phyloP scores from a whole-genome alignment of 2,113 vertebrate genomes.

The Candoia aspera region DNA sequence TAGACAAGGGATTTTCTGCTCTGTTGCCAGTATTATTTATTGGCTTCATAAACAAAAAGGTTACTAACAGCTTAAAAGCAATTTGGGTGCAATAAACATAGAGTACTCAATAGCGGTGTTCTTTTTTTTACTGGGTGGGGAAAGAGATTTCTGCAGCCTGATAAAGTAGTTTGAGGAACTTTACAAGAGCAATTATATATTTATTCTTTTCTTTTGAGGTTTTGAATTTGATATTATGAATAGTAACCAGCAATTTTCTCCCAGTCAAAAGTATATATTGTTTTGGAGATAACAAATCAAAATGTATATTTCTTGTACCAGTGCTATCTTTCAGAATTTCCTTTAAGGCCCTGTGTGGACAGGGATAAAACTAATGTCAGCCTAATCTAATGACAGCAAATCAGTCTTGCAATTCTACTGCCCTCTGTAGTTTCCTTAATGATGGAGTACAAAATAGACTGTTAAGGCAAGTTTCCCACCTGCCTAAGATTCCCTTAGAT shows the following conservation, averaged over 20 bases:
- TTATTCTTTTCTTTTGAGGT: background rate
- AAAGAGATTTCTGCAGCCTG: background rate
- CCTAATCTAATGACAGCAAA: background rate
- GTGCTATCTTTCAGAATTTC: background rate
- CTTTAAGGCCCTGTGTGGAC: background rate
- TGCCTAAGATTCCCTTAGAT: too few species aligned
- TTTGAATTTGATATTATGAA: background rate
- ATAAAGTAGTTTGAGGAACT: background rate
- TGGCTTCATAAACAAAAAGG: conserved; percentile 16
- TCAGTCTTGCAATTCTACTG: background rate
- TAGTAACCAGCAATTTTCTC: background rate
- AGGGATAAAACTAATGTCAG: background rate
- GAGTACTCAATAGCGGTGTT: background rate
- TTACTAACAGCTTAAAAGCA: conserved; percentile 22
- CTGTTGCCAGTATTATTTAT: conserved; percentile 17
- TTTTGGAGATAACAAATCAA: background rate
- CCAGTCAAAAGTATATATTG: background rate
- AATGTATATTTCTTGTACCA: background rate
- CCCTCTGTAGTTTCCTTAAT: too few species aligned
- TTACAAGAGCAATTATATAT: background rate
- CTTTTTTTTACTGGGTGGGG: background rate
- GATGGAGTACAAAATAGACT: background rate
- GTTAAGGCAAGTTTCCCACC: background rate
- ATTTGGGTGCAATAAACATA: background rate
- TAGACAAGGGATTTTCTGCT: conserved; percentile 5